phyloP scores from a whole-genome alignment of 2,888 invertebrate species.

The Drosophila vallismaia region DNA sequence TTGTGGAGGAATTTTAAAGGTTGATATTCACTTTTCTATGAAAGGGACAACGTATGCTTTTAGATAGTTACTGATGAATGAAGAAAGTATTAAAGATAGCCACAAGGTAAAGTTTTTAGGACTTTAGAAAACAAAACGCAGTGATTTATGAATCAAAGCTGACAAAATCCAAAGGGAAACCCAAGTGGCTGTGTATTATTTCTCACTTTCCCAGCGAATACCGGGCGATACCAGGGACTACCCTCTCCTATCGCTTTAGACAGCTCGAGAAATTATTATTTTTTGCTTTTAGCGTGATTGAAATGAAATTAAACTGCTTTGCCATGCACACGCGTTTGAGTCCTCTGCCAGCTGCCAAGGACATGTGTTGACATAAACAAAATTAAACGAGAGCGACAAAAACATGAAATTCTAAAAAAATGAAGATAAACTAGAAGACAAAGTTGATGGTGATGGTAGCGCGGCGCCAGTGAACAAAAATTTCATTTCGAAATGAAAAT shows the following conservation, averaged over 20 bases:
- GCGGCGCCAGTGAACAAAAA: constrained; percentile 45
- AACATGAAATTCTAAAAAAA: constrained; percentile 26
- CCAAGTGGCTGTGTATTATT: constrained; percentile 53
- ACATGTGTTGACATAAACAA: constrained; percentile 70
- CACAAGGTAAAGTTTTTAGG: constrained; percentile 4
- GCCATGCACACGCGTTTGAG: constrained; percentile 60
- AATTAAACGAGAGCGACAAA: constrained; percentile 27
- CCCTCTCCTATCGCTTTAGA: constrained; percentile 35
- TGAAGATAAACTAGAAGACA: constrained; percentile 68
- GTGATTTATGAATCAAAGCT: constrained; percentile 57
- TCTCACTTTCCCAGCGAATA: constrained; percentile 56
- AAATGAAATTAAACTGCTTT: constrained; percentile 77
- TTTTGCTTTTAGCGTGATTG: constrained; percentile 79
- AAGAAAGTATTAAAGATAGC: neutral
- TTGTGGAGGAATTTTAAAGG: too few relatives aligned
- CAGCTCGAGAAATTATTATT: constrained; percentile 79
- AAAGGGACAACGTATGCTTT: too few relatives aligned
- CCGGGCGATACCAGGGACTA: too few relatives aligned
- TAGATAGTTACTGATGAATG: too few relatives aligned
- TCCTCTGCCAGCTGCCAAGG: constrained; percentile 70
- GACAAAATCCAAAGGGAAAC: constrained; percentile 1
- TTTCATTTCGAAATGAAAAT: constrained; percentile 78
- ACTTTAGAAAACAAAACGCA: constrained; percentile 17
- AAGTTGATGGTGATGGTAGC: constrained; percentile 30
- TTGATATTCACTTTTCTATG: too few relatives aligned